Evolutionary conservation across 2,113 vertebrate genomes (phyloP).

Genomic region (Percopsis transmontana): DNA sequence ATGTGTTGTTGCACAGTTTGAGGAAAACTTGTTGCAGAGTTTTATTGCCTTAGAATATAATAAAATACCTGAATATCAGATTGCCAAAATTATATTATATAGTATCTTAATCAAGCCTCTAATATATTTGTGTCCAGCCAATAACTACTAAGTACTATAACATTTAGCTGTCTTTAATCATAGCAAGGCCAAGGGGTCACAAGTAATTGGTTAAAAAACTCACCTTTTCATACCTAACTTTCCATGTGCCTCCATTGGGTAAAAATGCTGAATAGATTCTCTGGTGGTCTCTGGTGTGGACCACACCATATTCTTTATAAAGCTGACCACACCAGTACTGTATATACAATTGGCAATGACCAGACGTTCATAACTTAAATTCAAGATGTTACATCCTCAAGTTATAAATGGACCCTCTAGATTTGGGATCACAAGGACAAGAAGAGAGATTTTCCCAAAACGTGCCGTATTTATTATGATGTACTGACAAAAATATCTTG

Average conservation of each 20-base stretch:
- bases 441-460: conserved; percentile 45
- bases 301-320: neutral
- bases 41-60: conserved; percentile 3
- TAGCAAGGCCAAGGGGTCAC: neutral
- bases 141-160: conserved; percentile 7
- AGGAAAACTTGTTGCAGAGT: neutral
- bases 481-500: conserved; percentile 57
- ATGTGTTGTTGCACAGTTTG: too few relatives aligned
- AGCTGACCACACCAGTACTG: neutral
- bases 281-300: neutral
- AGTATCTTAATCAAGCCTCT: too few relatives aligned
- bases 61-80: conserved; percentile 19
- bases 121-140: conserved; percentile 5
- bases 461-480: conserved; percentile 38
- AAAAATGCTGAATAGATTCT: too few relatives aligned
- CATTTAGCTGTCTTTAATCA: neutral
- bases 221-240: neutral
- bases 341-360: neutral
- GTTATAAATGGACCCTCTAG: conserved; percentile 24
- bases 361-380: too few relatives aligned
- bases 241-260: too few relatives aligned
- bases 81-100: neutral
- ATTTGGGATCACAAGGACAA: conserved; percentile 40
- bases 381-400: conserved; percentile 15
- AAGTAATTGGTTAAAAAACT: conserved; percentile 11